Conservation (phyloP, 2,888 invertebrate genomes). For the Nephrotoma guestfalica region DNA sequence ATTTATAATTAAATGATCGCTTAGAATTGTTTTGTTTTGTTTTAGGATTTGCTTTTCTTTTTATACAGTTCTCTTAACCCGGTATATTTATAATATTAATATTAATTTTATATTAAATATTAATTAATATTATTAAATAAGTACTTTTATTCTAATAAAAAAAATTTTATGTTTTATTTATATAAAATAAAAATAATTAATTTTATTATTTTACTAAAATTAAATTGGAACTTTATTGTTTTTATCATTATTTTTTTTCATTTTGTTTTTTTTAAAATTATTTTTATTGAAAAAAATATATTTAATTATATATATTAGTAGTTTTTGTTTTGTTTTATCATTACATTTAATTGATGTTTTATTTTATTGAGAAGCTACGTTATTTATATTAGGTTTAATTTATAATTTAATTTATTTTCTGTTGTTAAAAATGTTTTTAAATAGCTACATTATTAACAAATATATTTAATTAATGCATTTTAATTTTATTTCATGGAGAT, state of each 20-base stretch:
- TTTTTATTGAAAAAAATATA: neutral
- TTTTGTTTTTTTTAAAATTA: neutral
- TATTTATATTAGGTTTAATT: neutral
- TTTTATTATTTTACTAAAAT: neutral
- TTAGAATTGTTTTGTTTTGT: neutral
- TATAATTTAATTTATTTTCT: neutral
- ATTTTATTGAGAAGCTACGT: neutral
- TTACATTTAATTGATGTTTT: neutral
- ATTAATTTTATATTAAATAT: neutral
- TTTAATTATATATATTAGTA: neutral
- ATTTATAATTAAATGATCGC: neutral
- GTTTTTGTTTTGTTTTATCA: neutral
- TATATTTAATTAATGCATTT: neutral
- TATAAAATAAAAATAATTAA: neutral
- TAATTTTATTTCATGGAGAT: neutral
- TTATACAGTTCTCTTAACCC: neutral
- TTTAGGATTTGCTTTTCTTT: neutral
- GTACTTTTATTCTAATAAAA: neutral
- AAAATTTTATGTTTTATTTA: neutral
- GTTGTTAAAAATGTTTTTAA: neutral
- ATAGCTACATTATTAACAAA: neutral
- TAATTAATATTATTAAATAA: neutral
- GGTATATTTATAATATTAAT: neutral
- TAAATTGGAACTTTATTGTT: neutral
- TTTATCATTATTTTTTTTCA: neutral